These are phyloP conservation scores for Caenorhabditis inopinata DNA, from an alignment of 1,140 invertebrate genomes.

Conservation along the genomic window DNA sequence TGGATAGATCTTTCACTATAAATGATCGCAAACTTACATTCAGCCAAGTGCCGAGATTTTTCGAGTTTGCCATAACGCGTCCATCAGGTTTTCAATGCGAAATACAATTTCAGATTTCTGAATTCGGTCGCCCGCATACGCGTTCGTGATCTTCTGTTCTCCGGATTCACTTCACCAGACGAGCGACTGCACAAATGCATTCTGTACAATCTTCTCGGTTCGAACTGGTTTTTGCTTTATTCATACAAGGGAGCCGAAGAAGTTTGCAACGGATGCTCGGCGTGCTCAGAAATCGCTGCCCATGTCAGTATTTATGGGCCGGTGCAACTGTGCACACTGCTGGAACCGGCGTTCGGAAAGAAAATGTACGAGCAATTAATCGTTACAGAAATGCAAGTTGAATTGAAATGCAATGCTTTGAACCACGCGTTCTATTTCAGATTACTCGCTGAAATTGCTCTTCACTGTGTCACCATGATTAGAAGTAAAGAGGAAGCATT, in stretches of 20 bases:
- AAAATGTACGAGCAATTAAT: constrained; percentile 6
- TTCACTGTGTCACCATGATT: background rate
- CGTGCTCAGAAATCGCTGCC: background rate
- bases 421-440: background rate
- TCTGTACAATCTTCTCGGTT: background rate
- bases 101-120: background rate
- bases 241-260: constrained; percentile 2
- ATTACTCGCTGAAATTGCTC: background rate
- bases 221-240: background rate
- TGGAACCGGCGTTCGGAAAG: background rate
- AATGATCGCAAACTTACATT: background rate
- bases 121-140: constrained; percentile 3
- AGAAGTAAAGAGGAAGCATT: background rate
- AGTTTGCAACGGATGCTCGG: background rate
- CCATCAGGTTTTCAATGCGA: too few species aligned
- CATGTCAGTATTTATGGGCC: background rate
- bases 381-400: background rate
- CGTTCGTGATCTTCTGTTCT: constrained; percentile 14
- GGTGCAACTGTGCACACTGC: background rate
- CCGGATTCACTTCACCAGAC: background rate
- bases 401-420: background rate
- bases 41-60: background rate
- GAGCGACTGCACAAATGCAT: background rate
- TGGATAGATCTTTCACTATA: background rate
- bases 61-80: background rate